These are phyloP conservation scores for Xestia c-nigrum DNA, from an alignment of 2,888 invertebrate species.

Conservation along the genomic window DNA sequence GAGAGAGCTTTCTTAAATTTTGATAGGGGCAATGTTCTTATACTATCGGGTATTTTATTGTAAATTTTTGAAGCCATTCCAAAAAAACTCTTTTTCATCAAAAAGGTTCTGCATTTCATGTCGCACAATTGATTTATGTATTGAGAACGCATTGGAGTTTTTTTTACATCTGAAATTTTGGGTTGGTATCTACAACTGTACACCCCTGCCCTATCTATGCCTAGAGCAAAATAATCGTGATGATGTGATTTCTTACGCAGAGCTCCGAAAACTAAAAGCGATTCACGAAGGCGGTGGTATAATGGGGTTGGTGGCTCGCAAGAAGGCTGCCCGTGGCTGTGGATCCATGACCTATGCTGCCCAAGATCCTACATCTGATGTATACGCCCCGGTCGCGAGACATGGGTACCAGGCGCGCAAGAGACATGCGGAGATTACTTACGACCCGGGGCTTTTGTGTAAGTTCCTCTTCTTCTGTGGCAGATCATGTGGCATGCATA, in stretches of 20 bases:
- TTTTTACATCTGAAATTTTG: no score
- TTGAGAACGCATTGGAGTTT: no score
- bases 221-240: background rate
- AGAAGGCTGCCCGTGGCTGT: slow-evolving; percentile 75
- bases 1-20: no score
- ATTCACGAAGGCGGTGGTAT: slow-evolving; percentile 77
- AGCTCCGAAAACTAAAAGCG: slow-evolving; percentile 81
- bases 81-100: no score
- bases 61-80: no score
- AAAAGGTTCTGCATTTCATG: no score
- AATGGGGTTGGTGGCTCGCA: slow-evolving; percentile 69
- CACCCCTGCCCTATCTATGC: background rate
- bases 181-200: background rate
- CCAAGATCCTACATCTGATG: slow-evolving; percentile 90
- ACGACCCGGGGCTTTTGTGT: slow-evolving; percentile 65
- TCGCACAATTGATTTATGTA: no score
- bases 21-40: no score
- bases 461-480: no score
- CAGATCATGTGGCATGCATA: no score
- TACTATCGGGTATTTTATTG: no score
- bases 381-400: slow-evolving; percentile 92
- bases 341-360: slow-evolving; percentile 76
- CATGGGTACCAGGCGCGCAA: slow-evolving; percentile 89
- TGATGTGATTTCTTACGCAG: slow-evolving; percentile 60
- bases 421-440: slow-evolving; percentile 88